phyloP scores from a whole-genome alignment of 2,113 vertebrate species.

The Tenebrosternarchus preto region DNA sequence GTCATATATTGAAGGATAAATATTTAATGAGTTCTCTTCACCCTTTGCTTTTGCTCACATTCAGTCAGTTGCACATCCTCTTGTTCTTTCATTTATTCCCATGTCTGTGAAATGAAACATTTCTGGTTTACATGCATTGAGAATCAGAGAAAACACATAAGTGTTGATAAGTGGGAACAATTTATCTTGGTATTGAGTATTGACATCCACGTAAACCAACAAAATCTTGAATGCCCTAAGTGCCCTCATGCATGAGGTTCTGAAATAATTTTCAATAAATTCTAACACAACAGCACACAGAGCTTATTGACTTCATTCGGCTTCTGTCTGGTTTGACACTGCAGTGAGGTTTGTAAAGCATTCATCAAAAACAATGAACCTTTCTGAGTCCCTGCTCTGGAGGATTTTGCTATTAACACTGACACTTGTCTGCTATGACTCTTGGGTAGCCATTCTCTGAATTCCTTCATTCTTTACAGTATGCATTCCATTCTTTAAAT shows the following conservation, averaged over 20 bases:
- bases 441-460: no score
- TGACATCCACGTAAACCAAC: background rate
- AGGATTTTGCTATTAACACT: background rate
- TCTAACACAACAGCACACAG: background rate
- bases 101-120: background rate
- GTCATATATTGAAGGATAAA: conserved; percentile 12
- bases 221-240: background rate
- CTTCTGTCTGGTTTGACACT: background rate
- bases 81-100: background rate
- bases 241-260: background rate
- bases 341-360: conserved; percentile 23
- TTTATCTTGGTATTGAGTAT: conserved; percentile 1
- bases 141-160: background rate
- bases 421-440: background rate
- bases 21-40: conserved; percentile 5
- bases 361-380: background rate
- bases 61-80: background rate
- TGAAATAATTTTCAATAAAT: background rate
- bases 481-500: no score
- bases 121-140: conserved; percentile 11
- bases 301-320: background rate
- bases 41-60: background rate
- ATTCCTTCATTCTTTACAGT: no score
- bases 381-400: conserved; percentile 6
- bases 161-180: background rate